Evolutionary conservation across 53 echinoderm and acorn worm genomes (phyloP).

Genomic region (Holothuria scabra): DNA sequence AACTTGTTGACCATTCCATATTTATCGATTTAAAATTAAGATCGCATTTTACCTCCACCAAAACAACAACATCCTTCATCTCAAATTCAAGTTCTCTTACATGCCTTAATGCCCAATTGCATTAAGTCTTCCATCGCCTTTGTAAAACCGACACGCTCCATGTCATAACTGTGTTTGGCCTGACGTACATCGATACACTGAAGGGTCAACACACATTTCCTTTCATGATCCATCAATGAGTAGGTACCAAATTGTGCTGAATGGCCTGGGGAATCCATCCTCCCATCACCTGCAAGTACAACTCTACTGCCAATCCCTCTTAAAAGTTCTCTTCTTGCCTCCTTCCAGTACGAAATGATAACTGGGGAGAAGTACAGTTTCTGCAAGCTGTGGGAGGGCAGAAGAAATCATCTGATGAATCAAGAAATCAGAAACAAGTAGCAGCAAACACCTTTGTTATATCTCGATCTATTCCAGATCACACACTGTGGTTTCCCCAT

Average conservation of each 20-base stretch:
- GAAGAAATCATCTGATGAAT: no score
- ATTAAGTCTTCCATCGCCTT: not conserved
- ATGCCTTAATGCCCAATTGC: not conserved
- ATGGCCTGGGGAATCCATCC: constrained; percentile 12
- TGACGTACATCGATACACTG: constrained; percentile 5
- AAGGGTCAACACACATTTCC: not conserved
- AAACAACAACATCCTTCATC: no score
- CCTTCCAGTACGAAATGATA: not conserved
- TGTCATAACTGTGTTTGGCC: constrained; percentile 24
- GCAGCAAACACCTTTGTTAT: no score
- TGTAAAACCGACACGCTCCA: constrained; percentile 9
- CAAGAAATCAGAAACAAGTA: no score
- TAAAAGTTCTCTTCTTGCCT: not conserved
- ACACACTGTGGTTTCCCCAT: no score
- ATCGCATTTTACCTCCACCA: no score
- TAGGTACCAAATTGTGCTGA: constrained; percentile 1
- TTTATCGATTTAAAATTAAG: no score
- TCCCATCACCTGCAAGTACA: constrained; percentile 3
- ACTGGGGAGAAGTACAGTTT: not conserved
- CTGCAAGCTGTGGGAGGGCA: not conserved
- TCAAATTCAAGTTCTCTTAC: no score
- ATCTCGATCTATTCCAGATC: no score
- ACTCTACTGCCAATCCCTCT: not conserved
- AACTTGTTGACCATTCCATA: no score
- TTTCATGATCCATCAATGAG: constrained; percentile 11